phyloP scores from a whole-genome alignment of 37 sponge, comb jelly and placozoan genomes.

The Diacarnus erythraeanus region DNA sequence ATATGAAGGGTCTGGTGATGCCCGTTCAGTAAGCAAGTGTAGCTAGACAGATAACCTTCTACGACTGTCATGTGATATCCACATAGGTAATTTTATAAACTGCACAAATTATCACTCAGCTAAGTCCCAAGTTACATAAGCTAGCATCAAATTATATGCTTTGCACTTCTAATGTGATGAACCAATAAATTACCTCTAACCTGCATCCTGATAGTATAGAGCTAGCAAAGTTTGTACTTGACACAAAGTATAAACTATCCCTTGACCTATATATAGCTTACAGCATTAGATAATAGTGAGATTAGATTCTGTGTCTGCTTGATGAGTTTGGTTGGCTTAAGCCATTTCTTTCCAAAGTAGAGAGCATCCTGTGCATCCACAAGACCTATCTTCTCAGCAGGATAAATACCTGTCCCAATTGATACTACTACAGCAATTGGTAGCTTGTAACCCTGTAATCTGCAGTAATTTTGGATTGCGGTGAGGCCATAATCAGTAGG shows the following conservation, averaged over 20 bases:
- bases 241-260: too few relatives aligned
- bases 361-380: conserved; percentile 41
- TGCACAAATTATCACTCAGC: not conserved
- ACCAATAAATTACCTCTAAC: too few relatives aligned
- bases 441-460: conserved; percentile 13
- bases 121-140: too few relatives aligned
- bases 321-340: conserved; percentile 7
- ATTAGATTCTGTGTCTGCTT: conserved; percentile 21
- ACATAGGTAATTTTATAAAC: not conserved
- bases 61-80: too few relatives aligned
- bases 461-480: conserved; percentile 49
- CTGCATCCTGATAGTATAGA: too few relatives aligned
- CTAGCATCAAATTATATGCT: too few relatives aligned
- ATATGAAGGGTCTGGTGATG: too few relatives aligned
- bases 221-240: too few relatives aligned
- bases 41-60: too few relatives aligned
- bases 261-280: too few relatives aligned
- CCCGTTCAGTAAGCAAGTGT: too few relatives aligned
- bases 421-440: conserved; percentile 49
- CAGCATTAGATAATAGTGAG: conserved; percentile 27
- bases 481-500: conserved; percentile 59
- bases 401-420: conserved; percentile 36
- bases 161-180: too few relatives aligned
- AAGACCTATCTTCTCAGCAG: conserved; percentile 25
- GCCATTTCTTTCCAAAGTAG: conserved; percentile 42